Evolutionary conservation across 2,113 vertebrate genomes (phyloP).

Genomic region (Tragulus kanchil): DNA sequence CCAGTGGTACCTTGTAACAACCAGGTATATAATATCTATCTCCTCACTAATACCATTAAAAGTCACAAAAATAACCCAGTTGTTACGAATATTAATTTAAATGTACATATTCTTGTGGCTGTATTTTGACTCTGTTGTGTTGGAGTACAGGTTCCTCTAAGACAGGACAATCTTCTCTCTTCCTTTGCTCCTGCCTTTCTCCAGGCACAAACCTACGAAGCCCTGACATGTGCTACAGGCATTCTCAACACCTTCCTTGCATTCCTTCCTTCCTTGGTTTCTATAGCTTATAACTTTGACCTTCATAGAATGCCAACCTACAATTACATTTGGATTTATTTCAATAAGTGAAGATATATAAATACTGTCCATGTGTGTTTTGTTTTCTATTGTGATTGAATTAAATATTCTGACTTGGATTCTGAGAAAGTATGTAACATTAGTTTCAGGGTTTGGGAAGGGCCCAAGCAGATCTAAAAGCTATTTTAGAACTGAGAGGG

Average conservation of each 20-base stretch:
- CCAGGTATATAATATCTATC: background rate
- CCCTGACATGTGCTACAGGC: fast-evolving
- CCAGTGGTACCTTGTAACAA: background rate
- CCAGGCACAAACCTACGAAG: background rate
- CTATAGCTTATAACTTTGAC: background rate
- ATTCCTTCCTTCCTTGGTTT: background rate
- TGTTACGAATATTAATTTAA: background rate
- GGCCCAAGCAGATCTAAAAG: background rate
- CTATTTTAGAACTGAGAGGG: background rate
- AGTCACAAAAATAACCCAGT: background rate
- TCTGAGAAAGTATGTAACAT: background rate
- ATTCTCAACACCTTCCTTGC: background rate
- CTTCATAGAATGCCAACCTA: background rate
- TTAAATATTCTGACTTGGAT: constrained; percentile 28
- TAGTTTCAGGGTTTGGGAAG: background rate
- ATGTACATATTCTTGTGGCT: background rate
- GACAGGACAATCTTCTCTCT: background rate
- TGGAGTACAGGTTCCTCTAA: background rate
- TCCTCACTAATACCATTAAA: background rate
- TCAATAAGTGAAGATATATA: background rate
- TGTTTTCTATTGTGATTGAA: background rate
- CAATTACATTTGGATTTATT: background rate
- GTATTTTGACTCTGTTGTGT: background rate
- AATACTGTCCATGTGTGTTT: background rate
- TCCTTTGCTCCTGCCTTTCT: background rate